phyloP scores from a whole-genome alignment of 2,797 vertebrate species.

The Labeo calbasu region DNA sequence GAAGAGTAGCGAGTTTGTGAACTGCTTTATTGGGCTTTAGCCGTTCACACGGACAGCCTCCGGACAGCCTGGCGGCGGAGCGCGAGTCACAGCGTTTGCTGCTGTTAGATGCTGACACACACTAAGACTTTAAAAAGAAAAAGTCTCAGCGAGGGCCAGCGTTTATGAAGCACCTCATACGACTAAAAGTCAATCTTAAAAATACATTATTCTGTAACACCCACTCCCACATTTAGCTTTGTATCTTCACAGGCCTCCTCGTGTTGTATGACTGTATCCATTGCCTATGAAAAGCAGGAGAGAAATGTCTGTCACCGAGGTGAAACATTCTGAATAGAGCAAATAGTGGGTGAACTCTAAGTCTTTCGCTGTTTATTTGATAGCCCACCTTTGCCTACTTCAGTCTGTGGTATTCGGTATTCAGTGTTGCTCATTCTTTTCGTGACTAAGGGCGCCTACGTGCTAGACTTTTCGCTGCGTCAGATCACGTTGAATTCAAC shows the following conservation, averaged over 20 bases:
- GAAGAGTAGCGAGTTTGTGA: slow-evolving; percentile 72
- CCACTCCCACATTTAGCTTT: slow-evolving; percentile 5
- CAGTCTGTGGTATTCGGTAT: slow-evolving; percentile 36
- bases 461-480: not conserved
- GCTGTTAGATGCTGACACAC: slow-evolving; percentile 37
- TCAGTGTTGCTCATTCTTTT: slow-evolving; percentile 44
- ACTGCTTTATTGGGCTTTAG: slow-evolving; percentile 69
- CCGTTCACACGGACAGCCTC: slow-evolving; percentile 61
- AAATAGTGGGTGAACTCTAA: slow-evolving; percentile 21
- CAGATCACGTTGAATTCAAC: slow-evolving; percentile 3
- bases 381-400: slow-evolving; percentile 38
- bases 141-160: slow-evolving; percentile 26
- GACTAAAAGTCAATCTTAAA: slow-evolving; percentile 39
- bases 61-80: slow-evolving; percentile 49
- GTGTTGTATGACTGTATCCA: slow-evolving; percentile 21
- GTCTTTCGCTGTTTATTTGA: slow-evolving; percentile 19
- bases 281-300: slow-evolving; percentile 14
- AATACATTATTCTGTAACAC: slow-evolving; percentile 21
- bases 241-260: not conserved
- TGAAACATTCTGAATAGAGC: slow-evolving; percentile 44
- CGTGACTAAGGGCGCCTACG: slow-evolving; percentile 51
- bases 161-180: slow-evolving; percentile 46
- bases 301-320: slow-evolving; percentile 38
- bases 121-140: slow-evolving; percentile 42
- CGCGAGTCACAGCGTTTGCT: slow-evolving; percentile 44